A percentile compares a stretch with the other conserved stretches of the same genome.
These are phyloP conservation scores for Tetrax tetrax DNA, from an alignment of 2,113 vertebrate species.

Conservation along the genomic window DNA sequence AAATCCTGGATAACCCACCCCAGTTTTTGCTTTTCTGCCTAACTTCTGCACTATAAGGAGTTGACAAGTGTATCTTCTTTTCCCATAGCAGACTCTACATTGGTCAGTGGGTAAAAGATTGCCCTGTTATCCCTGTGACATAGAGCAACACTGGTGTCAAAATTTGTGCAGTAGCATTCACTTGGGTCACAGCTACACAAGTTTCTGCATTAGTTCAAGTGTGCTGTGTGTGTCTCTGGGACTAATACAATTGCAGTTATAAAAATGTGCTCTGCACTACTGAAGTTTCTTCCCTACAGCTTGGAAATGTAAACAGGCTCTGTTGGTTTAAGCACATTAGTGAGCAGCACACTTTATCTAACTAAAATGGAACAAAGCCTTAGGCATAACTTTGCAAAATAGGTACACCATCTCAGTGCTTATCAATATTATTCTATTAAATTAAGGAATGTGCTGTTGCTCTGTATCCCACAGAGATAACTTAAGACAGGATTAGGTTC, in stretches of 20 bases:
- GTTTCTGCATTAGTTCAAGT: background rate
- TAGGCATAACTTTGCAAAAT: background rate
- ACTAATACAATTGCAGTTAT: background rate
- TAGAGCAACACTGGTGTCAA: background rate
- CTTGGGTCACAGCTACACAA: background rate
- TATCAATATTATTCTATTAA: conserved; percentile 7
- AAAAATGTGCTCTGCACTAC: background rate
- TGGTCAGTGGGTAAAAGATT: background rate
- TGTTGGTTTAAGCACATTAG: background rate
- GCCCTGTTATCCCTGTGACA: background rate
- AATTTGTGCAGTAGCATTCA: fast-evolving
- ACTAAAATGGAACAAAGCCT: conserved; percentile 9
- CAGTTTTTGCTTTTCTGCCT: background rate
- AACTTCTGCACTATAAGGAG: background rate
- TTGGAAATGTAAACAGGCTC: background rate
- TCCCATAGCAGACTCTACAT: background rate
- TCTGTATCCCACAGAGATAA: background rate
- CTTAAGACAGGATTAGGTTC: background rate
- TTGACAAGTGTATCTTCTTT: background rate
- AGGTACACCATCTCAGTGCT: background rate
- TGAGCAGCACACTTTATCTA: background rate
- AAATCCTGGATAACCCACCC: background rate
- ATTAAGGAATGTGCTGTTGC: background rate
- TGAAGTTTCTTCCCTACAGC: background rate
- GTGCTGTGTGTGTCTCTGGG: background rate